Evolutionary conservation across 2,888 invertebrate species (phyloP).

Genomic region (Callimorpha dominula): DNA sequence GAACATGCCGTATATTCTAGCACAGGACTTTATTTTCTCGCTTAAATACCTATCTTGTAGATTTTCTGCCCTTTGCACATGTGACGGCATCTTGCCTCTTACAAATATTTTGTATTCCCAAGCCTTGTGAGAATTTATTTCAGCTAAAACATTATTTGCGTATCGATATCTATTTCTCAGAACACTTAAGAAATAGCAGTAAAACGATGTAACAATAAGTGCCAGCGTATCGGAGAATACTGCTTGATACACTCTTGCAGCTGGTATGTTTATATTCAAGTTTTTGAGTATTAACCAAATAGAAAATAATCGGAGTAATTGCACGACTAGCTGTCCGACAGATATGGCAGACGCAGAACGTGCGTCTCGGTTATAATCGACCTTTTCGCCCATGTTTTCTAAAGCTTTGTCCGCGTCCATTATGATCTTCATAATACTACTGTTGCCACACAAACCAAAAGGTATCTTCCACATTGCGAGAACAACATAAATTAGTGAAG

Average conservation of each 20-base stretch:
- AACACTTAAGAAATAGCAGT: constrained; percentile 58
- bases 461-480: constrained; percentile 66
- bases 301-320: constrained; percentile 55
- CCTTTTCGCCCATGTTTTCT: constrained; percentile 56
- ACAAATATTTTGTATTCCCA: constrained; percentile 60
- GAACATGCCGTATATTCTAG: constrained; percentile 65
- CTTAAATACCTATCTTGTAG: constrained; percentile 62
- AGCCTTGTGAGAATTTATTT: constrained; percentile 57
- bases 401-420: constrained; percentile 63
- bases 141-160: constrained; percentile 63
- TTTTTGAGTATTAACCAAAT: constrained; percentile 59
- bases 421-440: constrained; percentile 53
- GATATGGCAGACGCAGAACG: constrained; percentile 47
- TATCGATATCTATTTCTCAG: constrained; percentile 62
- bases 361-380: constrained; percentile 59
- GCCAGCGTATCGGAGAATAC: constrained; percentile 61
- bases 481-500: constrained; percentile 56
- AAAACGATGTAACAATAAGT: constrained; percentile 59
- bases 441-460: constrained; percentile 56
- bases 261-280: constrained; percentile 56
- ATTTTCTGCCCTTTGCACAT: constrained; percentile 49
- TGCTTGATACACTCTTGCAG: constrained; percentile 65
- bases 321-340: constrained; percentile 52
- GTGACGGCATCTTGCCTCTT: constrained; percentile 48
- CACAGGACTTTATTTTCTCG: constrained; percentile 67